Base-by-base conservation (phyloP, 2,113 vertebrate genomes). In the Nothobranchius furzeri region DNA sequence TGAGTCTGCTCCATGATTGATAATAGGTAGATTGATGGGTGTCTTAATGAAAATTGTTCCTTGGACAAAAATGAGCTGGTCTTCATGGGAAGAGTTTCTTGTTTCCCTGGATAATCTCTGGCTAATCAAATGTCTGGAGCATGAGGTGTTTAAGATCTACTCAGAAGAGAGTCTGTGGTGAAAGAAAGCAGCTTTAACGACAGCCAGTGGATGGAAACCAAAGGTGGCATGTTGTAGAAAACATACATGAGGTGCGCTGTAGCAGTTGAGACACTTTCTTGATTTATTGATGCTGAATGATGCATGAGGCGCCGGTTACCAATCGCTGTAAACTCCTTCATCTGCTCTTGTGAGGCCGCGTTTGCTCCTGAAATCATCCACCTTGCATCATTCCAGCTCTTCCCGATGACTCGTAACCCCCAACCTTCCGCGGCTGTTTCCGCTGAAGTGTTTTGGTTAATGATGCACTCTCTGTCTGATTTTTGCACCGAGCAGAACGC, bases 11-110 rank as follows among this genome's bases (percentile, higher is more conserved):
- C 67, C 84, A 76, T 90, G 91, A 91, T 88, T 91, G 89, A 89
- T 90, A 87, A 85, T 84, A 76, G 81, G 53, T 75, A 85, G 90
- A 88, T 88, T 89, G 91, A 91, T 89, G 91, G 83, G 77, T 87
- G 84, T 85, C 84, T 80, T 87, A 78, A 88, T 77, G 52, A 75
- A 70, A 70, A 54, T 59, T 82, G 76, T 80, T 79, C 85, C 74
- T 75, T 51, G 46, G 46, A 62, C 68, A 57, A 78, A 78, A 82
- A 82, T 80, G 73, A 86, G 78, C 35, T 56, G 75, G 83, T 72
- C 76, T 77, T 82, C 76, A 88, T 84, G 78, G 79, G 66, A 68
- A 81, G 57, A 61, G 25, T 69, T 54, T 61, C 67, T 68, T n/a
- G n/a, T 24, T 75, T 70, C 45, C 53, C 14, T 46, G 69, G 73